Base-by-base conservation (phyloP, 2,888 invertebrate genomes). In the Lepidocyrtinus sp. region DNA sequence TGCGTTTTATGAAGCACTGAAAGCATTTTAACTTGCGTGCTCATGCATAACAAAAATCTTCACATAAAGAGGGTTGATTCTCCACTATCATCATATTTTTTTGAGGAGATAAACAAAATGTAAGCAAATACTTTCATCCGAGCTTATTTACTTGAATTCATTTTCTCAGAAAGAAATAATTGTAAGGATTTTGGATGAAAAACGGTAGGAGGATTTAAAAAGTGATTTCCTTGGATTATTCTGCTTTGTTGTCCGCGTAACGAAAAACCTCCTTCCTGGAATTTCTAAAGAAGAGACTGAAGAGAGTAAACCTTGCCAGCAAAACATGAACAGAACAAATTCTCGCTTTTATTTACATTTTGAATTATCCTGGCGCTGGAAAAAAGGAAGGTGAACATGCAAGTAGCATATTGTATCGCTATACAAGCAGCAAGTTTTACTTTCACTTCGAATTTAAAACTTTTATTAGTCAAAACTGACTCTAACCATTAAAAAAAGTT, bases 91-190 rank as follows among this genome's bases (percentile, higher is more conserved):
- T 55, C 2, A 7, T 55, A 55, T n/a, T 3, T 55, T 55, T 55
- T 9, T 15, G 17, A 55, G n/a, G 17, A n/a, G 55, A n/a, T 55
- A n/a, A 55, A 12, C 5, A n/a, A 55, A 55, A n/a, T 55, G n/a
- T 12, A 55, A 55, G 55, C 55, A 55, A 55, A 55, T 5, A 3
- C n/a, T 55, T n/a, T 55, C 55, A 55, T 2, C 17, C 17, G n/a
- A 55, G 55, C 55, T 55, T 55, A 55, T 55, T 55, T 55, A n/a
- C 55, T n/a, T 17, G 55, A 17, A 55, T 55, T 55, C 55, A 55
- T 55, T 55, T 55, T 17, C 17, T 17, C 17, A 36, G 55, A 55
- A 55, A 55, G n/a, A 55, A 55, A 55, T 55, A 55, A 55, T 55
- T 55, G 55, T 55, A 3, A 2, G n/a, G 15, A 55, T n/a, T 55